Conservation (phyloP, 2,113 vertebrate species). For the Actinemys pallida region DNA sequence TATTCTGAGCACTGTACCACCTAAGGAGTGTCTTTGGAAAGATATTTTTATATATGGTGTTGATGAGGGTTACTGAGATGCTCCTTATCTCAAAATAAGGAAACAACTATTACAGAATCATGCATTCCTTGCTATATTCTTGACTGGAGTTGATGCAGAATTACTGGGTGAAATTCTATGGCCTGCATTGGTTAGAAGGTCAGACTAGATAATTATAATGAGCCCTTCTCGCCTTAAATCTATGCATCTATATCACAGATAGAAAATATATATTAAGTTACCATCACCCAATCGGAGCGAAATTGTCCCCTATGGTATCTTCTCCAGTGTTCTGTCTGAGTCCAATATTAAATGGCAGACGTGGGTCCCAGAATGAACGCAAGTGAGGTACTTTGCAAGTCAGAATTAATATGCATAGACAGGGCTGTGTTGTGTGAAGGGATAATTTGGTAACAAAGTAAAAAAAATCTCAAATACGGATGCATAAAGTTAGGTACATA, state of each 20-base stretch:
- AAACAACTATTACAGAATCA: not conserved
- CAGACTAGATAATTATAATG: not conserved
- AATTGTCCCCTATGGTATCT: not conserved
- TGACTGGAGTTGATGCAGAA: constrained; percentile 42
- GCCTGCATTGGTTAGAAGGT: constrained; percentile 16
- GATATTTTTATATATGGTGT: fast-evolving
- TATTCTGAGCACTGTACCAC: constrained; percentile 37
- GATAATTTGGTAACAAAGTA: fast-evolving
- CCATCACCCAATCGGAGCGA: constrained; percentile 32
- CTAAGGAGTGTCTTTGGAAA: not conserved
- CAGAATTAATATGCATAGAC: not conserved
- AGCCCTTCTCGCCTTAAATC: constrained; percentile 53
- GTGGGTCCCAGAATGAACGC: not conserved
- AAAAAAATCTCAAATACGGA: not conserved
- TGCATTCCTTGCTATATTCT: not conserved
- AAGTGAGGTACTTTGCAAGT: not conserved
- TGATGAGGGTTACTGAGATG: not conserved
- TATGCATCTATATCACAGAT: constrained; percentile 52
- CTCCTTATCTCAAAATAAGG: constrained; percentile 6
- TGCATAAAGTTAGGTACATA: not conserved
- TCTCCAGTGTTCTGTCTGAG: not conserved
- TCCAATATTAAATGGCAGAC: not conserved
- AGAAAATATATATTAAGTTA: constrained; percentile 20
- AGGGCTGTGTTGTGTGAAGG: not conserved
- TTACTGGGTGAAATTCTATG: constrained; percentile 58